A percentile compares a stretch with the other conserved stretches of the same genome.
Evolutionary conservation across 2,888 invertebrate species (phyloP).

Genomic region (Eutolmus rufibarbis): DNA sequence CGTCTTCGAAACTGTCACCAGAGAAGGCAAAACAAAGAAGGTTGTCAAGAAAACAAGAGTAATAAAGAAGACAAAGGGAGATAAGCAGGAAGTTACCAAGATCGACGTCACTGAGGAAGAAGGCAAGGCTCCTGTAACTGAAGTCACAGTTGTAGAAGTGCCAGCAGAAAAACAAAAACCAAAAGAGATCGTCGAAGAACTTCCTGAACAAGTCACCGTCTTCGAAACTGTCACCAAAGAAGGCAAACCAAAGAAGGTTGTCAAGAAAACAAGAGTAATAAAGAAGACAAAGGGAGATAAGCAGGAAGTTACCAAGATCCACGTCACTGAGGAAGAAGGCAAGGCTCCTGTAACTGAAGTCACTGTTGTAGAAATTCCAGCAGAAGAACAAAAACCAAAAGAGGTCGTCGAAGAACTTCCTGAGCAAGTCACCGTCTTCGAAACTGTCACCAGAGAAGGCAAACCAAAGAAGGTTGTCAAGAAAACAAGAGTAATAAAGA

Average conservation of each 20-base stretch:
- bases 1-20: no score
- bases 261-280: conserved; percentile 56
- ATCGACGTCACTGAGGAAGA: no score
- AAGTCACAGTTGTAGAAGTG: no score
- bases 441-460: conserved; percentile 44
- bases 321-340: conserved; percentile 61
- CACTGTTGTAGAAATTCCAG: conserved; percentile 47
- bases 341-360: conserved; percentile 58
- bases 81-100: no score
- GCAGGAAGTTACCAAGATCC: conserved; percentile 60
- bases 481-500: conserved; percentile 41
- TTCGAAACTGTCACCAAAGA: conserved; percentile 52
- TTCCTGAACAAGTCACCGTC: conserved; percentile 50
- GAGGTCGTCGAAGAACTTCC: conserved; percentile 49
- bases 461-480: conserved; percentile 49
- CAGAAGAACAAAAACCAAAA: conserved; percentile 38
- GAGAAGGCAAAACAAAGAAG: no score
- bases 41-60: no score
- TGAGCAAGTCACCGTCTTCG: conserved; percentile 39
- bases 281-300: conserved; percentile 59
- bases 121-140: no score
- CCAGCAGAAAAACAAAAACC: neutral
- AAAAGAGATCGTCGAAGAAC: conserved; percentile 45
- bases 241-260: conserved; percentile 54
- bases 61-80: no score